These are phyloP conservation scores for Plecotus auritus DNA, from an alignment of 2,113 vertebrate species.

Conservation along the genomic window DNA sequence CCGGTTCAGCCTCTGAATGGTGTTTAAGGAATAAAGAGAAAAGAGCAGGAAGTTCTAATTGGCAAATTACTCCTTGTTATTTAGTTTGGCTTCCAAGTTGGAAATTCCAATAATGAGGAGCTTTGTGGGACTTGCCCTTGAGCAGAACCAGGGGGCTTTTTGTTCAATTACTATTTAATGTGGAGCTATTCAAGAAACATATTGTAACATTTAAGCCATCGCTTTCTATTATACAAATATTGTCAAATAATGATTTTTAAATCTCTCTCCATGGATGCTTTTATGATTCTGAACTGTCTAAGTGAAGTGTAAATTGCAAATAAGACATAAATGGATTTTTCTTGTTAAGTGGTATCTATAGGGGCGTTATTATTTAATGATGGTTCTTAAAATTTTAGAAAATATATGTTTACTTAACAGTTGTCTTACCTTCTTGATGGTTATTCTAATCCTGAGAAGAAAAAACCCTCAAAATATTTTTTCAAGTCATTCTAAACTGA, in stretches of 20 bases:
- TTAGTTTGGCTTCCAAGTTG: constrained; percentile 90
- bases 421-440: neutral
- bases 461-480: neutral
- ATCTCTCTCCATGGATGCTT: constrained; percentile 79
- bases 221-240: constrained; percentile 86
- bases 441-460: neutral
- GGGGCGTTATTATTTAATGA: constrained; percentile 46
- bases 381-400: constrained; percentile 41
- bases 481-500: neutral
- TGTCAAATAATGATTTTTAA: constrained; percentile 87
- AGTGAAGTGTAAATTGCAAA: constrained; percentile 75
- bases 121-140: constrained; percentile 86
- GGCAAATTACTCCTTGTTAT: constrained; percentile 90
- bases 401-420: neutral
- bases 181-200: constrained; percentile 84
- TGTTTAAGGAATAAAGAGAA: constrained; percentile 86
- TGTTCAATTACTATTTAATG: constrained; percentile 86
- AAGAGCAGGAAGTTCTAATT: constrained; percentile 91
- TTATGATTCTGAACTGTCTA: constrained; percentile 76
- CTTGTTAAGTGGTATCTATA: constrained; percentile 62
- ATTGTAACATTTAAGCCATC: constrained; percentile 87
- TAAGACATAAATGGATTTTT: constrained; percentile 73
- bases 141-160: constrained; percentile 82
- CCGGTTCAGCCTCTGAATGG: constrained; percentile 81
- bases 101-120: constrained; percentile 90